A percentile compares a stretch with the other conserved stretches of the same genome.
phyloP scores from a whole-genome alignment of 2,113 vertebrate genomes.

The Sclerurus mexicanus region DNA sequence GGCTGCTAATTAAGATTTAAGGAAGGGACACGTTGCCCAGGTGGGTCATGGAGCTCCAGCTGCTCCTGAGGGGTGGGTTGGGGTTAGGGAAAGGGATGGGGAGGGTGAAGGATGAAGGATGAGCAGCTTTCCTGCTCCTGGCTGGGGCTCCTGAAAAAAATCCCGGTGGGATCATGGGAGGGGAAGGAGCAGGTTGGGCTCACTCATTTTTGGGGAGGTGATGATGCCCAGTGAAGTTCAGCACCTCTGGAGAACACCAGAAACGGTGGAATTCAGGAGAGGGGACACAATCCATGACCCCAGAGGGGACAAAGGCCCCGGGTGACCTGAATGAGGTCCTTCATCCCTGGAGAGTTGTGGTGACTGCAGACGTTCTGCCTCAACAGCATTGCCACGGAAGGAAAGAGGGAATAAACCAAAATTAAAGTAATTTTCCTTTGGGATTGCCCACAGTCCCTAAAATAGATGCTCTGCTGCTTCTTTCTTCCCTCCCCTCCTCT shows the following conservation, averaged over 20 bases:
- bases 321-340: not conserved
- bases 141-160: not conserved
- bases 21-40: constrained; percentile 3
- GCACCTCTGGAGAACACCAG: not conserved
- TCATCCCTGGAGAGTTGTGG: not conserved
- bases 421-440: not conserved
- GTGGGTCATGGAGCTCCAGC: not conserved
- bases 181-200: not conserved
- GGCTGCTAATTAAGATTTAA: constrained; percentile 66
- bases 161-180: not conserved
- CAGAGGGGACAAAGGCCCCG: not conserved
- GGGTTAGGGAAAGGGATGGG: too few species aligned
- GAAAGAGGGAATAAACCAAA: not conserved
- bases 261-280: not conserved
- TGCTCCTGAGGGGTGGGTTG: not conserved
- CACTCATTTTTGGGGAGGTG: rapidly evolving
- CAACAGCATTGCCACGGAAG: not conserved
- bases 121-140: not conserved
- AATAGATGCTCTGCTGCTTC: not conserved
- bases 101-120: too few species aligned
- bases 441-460: not conserved
- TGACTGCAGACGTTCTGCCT: not conserved
- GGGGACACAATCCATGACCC: not conserved
- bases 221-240: not conserved
- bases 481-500: not conserved